Evolutionary conservation across 2,797 vertebrate genomes (phyloP).

Genomic region (Brotula barbata): DNA sequence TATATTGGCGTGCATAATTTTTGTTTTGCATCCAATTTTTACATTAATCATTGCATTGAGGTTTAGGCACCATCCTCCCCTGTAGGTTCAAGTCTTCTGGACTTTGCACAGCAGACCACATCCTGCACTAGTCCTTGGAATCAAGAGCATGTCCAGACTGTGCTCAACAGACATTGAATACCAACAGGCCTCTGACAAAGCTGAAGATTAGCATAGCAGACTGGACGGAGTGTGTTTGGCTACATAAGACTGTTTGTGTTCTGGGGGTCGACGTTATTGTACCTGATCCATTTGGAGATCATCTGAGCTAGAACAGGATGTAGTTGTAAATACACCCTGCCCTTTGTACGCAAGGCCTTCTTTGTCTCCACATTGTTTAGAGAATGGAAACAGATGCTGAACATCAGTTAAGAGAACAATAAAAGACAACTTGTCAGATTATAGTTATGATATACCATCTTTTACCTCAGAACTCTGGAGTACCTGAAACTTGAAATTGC

Average conservation of each 20-base stretch:
- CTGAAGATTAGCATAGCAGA: background rate
- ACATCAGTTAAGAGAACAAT: background rate
- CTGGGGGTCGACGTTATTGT: slow-evolving; percentile 1
- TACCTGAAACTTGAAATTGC: no score
- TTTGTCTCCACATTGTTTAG: background rate
- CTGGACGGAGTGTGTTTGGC: background rate
- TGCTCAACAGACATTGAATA: background rate
- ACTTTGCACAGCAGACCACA: no score
- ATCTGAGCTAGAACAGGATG: slow-evolving; percentile 2
- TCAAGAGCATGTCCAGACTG: background rate
- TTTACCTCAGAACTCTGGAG: no score
- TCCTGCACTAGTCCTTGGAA: background rate
- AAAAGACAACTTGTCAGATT: background rate
- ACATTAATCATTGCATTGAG: no score
- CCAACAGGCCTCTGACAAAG: background rate
- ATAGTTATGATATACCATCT: background rate
- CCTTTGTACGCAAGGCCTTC: background rate
- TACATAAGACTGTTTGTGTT: background rate
- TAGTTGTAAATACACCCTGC: background rate
- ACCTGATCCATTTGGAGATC: slow-evolving; percentile 1
- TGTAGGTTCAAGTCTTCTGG: no score
- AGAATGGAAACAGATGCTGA: background rate
- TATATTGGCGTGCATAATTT: no score
- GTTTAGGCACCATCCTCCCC: no score
- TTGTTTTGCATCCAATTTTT: no score